A percentile compares a stretch with the other conserved stretches of the same genome.
Evolutionary conservation across 2,888 invertebrate species (phyloP).

Genomic region (Drosophila kuntzei): DNA sequence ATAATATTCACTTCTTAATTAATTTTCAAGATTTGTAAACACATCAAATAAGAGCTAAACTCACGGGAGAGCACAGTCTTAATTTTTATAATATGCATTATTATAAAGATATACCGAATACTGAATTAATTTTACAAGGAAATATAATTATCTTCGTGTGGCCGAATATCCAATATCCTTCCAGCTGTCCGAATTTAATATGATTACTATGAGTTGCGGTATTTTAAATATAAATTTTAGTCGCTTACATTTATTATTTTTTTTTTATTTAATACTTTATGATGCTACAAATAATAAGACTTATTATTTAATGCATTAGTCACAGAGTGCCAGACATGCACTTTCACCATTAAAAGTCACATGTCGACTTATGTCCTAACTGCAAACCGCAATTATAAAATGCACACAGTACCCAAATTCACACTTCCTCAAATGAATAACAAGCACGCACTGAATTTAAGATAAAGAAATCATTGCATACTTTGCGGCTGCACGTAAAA

Average conservation of each 20-base stretch:
- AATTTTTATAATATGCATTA: slow-evolving; percentile 5
- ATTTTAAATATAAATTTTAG: too few relatives aligned
- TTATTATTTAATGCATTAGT: not conserved
- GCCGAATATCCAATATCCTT: too few relatives aligned
- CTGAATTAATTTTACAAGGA: not conserved
- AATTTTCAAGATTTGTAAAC: not conserved
- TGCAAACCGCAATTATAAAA: not conserved
- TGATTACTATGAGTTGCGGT: too few relatives aligned
- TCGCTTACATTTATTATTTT: too few relatives aligned
- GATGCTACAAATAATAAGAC: too few relatives aligned
- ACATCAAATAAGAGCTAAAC: not conserved
- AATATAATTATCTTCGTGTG: too few relatives aligned
- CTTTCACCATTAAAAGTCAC: not conserved
- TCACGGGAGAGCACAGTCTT: not conserved
- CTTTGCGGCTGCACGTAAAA: slow-evolving; percentile 53
- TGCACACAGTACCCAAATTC: not conserved
- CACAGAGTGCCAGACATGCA: not conserved
- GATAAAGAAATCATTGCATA: slow-evolving; percentile 46
- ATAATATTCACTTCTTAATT: not conserved
- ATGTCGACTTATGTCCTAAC: not conserved
- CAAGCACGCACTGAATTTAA: not conserved
- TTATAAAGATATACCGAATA: too few relatives aligned
- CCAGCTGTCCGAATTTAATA: too few relatives aligned
- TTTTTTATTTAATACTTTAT: too few relatives aligned
- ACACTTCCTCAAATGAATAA: not conserved